These are phyloP conservation scores for Acronicta leporina DNA, from an alignment of 2,888 invertebrate genomes.

Conservation along the genomic window DNA sequence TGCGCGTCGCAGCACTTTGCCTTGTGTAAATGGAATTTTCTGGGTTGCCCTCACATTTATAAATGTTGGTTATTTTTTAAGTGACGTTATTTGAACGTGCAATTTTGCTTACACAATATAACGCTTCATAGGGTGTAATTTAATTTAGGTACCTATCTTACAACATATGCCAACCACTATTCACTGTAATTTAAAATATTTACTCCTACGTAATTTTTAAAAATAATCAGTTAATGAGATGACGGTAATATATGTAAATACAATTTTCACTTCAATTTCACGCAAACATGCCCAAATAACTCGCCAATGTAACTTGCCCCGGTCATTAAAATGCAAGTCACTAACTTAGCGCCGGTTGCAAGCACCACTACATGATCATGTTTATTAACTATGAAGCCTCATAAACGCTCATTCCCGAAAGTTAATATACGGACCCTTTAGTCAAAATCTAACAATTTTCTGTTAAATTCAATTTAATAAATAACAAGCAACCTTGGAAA, in stretches of 20 bases:
- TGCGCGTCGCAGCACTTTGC: conserved; percentile 46
- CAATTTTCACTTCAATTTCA: not conserved
- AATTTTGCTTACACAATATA: conserved; percentile 11
- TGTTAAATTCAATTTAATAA: conserved; percentile 72
- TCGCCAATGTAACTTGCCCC: not conserved
- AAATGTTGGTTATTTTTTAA: conserved; percentile 41
- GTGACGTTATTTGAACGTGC: conserved; percentile 23
- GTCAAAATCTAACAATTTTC: conserved; percentile 68
- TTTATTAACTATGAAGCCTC: conserved; percentile 62
- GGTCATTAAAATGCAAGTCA: conserved; percentile 42
- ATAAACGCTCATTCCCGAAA: conserved; percentile 59
- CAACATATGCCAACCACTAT: too few relatives aligned
- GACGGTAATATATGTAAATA: too few relatives aligned
- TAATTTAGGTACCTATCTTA: too few relatives aligned
- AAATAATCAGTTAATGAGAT: too few relatives aligned
- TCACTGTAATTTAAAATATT: too few relatives aligned
- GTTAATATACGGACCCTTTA: conserved; percentile 65
- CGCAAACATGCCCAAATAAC: conserved; percentile 7
- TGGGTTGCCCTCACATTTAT: conserved; percentile 37
- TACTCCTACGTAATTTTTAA: too few relatives aligned
- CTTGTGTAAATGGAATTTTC: conserved; percentile 43
- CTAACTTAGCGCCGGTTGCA: conserved; percentile 40
- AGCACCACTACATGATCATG: conserved; percentile 56
- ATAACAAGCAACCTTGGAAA: conserved; percentile 62
- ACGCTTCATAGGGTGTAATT: too few relatives aligned